Conservation (phyloP, 2,113 vertebrate genomes). For the Gorilla gorilla region DNA sequence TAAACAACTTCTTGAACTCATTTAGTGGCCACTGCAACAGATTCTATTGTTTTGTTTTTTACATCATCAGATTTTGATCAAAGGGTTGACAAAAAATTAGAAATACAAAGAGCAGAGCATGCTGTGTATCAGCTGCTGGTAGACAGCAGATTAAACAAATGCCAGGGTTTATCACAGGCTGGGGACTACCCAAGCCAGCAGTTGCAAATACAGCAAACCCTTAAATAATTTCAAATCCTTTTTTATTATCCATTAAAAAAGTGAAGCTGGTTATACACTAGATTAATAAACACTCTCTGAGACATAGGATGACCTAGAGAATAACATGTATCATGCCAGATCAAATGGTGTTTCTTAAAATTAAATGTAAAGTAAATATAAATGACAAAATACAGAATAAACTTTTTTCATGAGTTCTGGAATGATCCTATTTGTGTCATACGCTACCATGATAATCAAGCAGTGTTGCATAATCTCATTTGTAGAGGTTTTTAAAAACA, state of each 20-base stretch:
- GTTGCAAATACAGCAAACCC: conserved; percentile 53
- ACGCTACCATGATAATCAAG: not conserved
- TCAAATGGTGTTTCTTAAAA: not conserved
- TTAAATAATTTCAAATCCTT: conserved; percentile 67
- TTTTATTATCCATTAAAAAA: conserved; percentile 18
- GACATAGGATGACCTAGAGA: not conserved
- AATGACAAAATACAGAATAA: conserved; percentile 14
- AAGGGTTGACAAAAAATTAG: conserved; percentile 69
- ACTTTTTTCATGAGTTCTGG: not conserved
- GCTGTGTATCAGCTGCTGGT: conserved; percentile 57
- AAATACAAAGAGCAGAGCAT: conserved; percentile 39
- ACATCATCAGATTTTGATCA: conserved; percentile 72
- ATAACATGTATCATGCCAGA: not conserved
- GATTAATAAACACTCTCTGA: conserved; percentile 31
- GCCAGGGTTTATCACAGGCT: conserved; percentile 46
- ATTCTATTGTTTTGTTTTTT: conserved; percentile 68
- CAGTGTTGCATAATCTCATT: not conserved
- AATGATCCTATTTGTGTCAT: not conserved
- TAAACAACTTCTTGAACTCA: conserved; percentile 71
- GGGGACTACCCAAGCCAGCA: not conserved
- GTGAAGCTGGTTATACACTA: not conserved
- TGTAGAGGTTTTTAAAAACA: not conserved
- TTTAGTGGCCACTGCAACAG: conserved; percentile 69
- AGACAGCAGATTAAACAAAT: conserved; percentile 47
- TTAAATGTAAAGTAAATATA: not conserved